A percentile compares a stretch with the other conserved stretches of the same genome.
phyloP scores from a whole-genome alignment of 2,888 invertebrate species.

The Sarcophaga caerulescens region DNA sequence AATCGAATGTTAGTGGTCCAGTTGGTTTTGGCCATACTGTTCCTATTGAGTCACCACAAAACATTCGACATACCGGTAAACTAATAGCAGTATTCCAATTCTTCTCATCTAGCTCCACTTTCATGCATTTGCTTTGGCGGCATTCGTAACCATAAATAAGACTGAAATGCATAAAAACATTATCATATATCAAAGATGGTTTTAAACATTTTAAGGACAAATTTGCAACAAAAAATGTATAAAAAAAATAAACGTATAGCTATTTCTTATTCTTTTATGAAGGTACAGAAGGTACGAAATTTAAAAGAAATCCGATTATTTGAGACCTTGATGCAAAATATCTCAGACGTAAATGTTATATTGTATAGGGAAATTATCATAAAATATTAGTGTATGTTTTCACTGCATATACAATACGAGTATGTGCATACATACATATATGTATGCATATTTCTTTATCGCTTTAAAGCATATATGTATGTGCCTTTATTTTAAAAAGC shows the following conservation, averaged over 20 bases:
- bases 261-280: not conserved
- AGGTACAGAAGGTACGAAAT: too few species aligned
- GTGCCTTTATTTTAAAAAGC: too few species aligned
- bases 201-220: not conserved
- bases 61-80: conserved; percentile 82
- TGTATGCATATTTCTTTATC: too few species aligned
- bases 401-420: too few species aligned
- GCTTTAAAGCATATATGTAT: too few species aligned
- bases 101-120: conserved; percentile 76
- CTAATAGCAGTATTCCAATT: conserved; percentile 79
- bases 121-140: conserved; percentile 74
- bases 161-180: conserved; percentile 52
- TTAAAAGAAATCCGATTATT: too few species aligned
- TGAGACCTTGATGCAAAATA: too few species aligned
- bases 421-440: too few species aligned
- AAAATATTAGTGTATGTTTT: too few species aligned
- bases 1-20: conserved; percentile 80
- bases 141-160: conserved; percentile 79
- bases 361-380: too few species aligned
- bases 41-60: conserved; percentile 82
- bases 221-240: not conserved
- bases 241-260: not conserved
- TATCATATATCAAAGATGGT: not conserved
- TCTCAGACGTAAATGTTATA: too few species aligned
- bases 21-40: conserved; percentile 82